These are phyloP conservation scores for Portevinia maculata DNA, from an alignment of 2,888 invertebrate genomes.

Conservation along the genomic window DNA sequence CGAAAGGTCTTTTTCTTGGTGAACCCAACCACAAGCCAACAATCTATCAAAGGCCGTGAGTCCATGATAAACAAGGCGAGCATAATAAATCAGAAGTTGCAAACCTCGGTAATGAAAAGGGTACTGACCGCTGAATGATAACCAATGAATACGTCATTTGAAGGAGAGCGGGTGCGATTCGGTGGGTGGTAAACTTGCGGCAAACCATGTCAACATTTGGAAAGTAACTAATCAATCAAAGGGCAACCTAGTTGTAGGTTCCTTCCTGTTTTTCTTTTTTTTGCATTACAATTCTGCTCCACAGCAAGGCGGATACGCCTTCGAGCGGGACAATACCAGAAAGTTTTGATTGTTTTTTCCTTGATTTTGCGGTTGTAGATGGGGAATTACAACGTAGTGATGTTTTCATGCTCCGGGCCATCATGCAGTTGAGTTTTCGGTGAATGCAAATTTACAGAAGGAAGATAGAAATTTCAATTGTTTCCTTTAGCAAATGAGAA, in stretches of 20 bases:
- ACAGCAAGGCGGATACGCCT: constrained; percentile 7
- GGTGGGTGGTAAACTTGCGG: constrained; percentile 50
- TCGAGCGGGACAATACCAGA: constrained; percentile 19
- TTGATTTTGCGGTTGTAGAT: constrained; percentile 51
- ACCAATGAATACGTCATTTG: constrained; percentile 36
- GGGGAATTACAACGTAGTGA: constrained; percentile 58
- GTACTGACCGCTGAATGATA: constrained; percentile 71
- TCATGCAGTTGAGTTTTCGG: constrained; percentile 36
- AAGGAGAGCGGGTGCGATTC: neutral
- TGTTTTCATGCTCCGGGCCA: constrained; percentile 34
- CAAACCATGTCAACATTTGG: constrained; percentile 70
- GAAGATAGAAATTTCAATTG: constrained; percentile 70
- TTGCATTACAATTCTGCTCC: constrained; percentile 36
- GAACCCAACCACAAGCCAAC: constrained; percentile 34
- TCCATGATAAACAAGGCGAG: constrained; percentile 31
- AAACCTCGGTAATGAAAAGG: constrained; percentile 60
- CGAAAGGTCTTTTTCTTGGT: constrained; percentile 7
- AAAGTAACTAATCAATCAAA: constrained; percentile 71
- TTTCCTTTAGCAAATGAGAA: constrained; percentile 61
- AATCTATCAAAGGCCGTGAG: constrained; percentile 47
- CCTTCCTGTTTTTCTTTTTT: neutral
- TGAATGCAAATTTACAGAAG: constrained; percentile 65
- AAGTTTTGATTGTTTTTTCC: constrained; percentile 50
- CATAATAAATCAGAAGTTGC: constrained; percentile 59
- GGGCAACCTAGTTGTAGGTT: constrained; percentile 13